Evolutionary conservation across 2,113 vertebrate genomes (phyloP).

Genomic region (Stigmatopora argus): DNA sequence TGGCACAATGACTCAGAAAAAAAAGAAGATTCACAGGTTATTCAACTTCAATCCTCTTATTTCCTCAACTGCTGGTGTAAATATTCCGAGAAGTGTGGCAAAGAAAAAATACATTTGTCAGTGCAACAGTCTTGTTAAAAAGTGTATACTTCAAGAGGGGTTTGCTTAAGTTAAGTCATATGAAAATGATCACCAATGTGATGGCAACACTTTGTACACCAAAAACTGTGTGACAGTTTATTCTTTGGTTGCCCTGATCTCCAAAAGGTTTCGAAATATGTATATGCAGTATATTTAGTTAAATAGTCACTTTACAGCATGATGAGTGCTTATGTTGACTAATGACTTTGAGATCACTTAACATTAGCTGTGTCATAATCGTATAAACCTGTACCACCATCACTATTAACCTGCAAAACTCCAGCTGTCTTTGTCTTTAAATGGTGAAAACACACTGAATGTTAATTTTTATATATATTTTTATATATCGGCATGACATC

Average conservation of each 20-base stretch:
- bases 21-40: background rate
- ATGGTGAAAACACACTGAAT: conserved; percentile 44
- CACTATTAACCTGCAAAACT: conserved; percentile 32
- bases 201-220: conserved; percentile 11
- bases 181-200: background rate
- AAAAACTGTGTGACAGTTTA: conserved; percentile 9
- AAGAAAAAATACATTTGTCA: background rate
- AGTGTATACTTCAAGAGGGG: background rate
- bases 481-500: conserved; percentile 48
- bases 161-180: background rate
- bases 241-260: conserved; percentile 16
- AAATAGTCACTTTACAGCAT: conserved; percentile 21
- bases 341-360: conserved; percentile 41
- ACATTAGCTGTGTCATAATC: conserved; percentile 32
- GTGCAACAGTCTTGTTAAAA: background rate
- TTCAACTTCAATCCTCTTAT: background rate
- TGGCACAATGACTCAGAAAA: background rate
- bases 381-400: conserved; percentile 41
- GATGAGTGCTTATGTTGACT: conserved; percentile 39
- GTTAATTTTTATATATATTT: conserved; percentile 64
- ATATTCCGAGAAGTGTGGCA: background rate
- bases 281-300: conserved; percentile 2
- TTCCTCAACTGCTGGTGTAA: background rate
- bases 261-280: conserved; percentile 24
- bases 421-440: conserved; percentile 39